These are phyloP conservation scores for Tetragnatha montana DNA, from an alignment of 2,888 invertebrate genomes.

Conservation along the genomic window DNA sequence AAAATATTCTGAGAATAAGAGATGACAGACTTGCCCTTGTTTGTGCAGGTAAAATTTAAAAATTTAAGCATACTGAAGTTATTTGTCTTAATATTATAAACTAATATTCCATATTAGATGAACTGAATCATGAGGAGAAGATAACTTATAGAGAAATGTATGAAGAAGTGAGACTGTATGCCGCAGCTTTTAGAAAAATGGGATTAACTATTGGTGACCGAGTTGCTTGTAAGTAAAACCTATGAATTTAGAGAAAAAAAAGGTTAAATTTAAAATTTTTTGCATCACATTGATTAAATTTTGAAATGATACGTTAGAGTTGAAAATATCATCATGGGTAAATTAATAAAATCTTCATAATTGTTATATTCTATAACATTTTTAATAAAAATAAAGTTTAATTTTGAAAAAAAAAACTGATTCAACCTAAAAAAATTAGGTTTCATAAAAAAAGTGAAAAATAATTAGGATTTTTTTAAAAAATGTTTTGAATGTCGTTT, in stretches of 20 bases:
- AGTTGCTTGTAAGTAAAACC: slow-evolving; percentile 65
- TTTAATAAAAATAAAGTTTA: background rate
- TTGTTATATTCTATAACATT: background rate
- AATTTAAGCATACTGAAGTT: no score
- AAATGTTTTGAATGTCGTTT: background rate
- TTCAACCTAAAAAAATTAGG: no score
- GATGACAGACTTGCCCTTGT: slow-evolving; percentile 78
- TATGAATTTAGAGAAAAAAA: background rate
- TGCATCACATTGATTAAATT: no score
- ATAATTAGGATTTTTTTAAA: no score
- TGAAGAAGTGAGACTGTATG: slow-evolving; percentile 88
- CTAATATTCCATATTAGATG: slow-evolving; percentile 42
- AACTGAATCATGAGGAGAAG: slow-evolving; percentile 47
- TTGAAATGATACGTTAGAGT: background rate
- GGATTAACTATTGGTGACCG: slow-evolving; percentile 59
- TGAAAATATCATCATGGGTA: background rate
- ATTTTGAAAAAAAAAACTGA: no score
- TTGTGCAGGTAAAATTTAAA: slow-evolving; percentile 77
- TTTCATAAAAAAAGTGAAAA: no score
- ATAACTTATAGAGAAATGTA: slow-evolving; percentile 76
- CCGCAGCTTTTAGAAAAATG: slow-evolving; percentile 82
- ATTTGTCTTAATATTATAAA: no score
- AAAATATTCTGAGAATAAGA: slow-evolving; percentile 77
- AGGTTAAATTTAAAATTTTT: no score
- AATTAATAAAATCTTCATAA: background rate